A percentile compares a stretch with the other conserved stretches of the same genome.
Evolutionary conservation across 2,113 vertebrate species (phyloP).

Genomic region (Melanostigma gelatinosum): DNA sequence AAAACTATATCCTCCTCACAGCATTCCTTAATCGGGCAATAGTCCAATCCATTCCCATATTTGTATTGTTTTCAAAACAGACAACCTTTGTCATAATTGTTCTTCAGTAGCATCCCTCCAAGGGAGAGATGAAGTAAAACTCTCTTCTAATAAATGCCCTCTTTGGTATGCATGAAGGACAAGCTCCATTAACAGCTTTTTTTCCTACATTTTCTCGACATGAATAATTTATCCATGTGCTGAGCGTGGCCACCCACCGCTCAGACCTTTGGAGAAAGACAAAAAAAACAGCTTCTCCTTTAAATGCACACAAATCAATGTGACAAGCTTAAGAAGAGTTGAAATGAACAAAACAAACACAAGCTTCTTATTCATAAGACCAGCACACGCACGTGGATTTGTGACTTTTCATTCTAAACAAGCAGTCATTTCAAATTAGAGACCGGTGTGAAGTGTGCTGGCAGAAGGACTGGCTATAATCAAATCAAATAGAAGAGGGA

Average conservation of each 20-base stretch:
- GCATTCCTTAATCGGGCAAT: too few species aligned
- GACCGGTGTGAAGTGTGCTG: slow-evolving; percentile 11
- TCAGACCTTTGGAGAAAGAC: slow-evolving; percentile 5
- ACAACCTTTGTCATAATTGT: too few species aligned
- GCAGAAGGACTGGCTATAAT: slow-evolving; percentile 1
- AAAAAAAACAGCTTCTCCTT: slow-evolving; percentile 1
- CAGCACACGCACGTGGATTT: not conserved
- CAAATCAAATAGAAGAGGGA: not conserved
- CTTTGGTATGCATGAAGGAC: slow-evolving; percentile 1
- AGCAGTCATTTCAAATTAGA: slow-evolving; percentile 7
- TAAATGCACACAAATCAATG: not conserved
- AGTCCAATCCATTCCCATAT: too few species aligned
- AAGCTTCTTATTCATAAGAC: not conserved
- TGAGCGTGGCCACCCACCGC: slow-evolving; percentile 11
- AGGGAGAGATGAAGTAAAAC: not conserved
- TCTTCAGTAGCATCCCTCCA: too few species aligned
- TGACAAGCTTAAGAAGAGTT: not conserved
- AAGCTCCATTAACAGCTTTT: slow-evolving; percentile 3
- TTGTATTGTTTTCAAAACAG: too few species aligned
- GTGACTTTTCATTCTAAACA: not conserved
- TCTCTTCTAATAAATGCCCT: not conserved
- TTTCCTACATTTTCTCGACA: not conserved
- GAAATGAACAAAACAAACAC: not conserved
- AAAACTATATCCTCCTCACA: too few species aligned
- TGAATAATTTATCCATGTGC: slow-evolving; percentile 21